Evolutionary conservation across 1,140 invertebrate genomes (phyloP), one percentile per base, ranked within the genome.

Genomic region (Drosophila pectinifera): DNA sequence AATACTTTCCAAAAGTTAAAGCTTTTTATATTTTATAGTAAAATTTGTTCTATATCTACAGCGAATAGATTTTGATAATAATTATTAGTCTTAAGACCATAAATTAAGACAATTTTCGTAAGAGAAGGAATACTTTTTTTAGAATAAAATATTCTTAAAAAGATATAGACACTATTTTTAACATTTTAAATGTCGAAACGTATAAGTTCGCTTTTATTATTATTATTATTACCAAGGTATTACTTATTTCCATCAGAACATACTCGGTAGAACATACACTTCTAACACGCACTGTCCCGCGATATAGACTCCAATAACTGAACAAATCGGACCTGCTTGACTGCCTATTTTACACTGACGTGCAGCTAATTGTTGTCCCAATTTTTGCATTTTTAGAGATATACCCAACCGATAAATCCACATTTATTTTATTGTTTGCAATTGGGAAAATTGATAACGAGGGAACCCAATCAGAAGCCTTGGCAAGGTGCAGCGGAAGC

Each of bases 401-500:
- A 68, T 57, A 63, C 26, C 39, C 49, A 59, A 18, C 58, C 61
- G 73, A 86, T 88, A 86, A 55, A 43, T 57, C 53, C 20, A 28
- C 51, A 67, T 79, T 65, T 58, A 41, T 62, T 42, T 48, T 49
- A 68, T 68, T 78, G 43, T 73, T 73, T 63, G 49, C 34, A 48
- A 39, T 86, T 57, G 62, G 61, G 61, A 72, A 67, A 73, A 82
- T 64, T 75, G 73, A 77, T 77, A 51, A 49, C 34, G 38, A 22
- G 14, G 18, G 53, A 74, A 34, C 7, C 28, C 28, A 67, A 67
- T 73, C 58, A 31, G 63, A 63, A 55, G 59, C 61, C 65, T 55
- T 72, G 61, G 72, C 84, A 80, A 89, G 77, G 76, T 84, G 76
- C 79, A 88, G 39, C 84, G 84, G 84, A 88, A 89, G 55, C 77